Evolutionary conservation across 2,113 vertebrate genomes (phyloP).

Genomic region (Cyprinodon brontotheroides): DNA sequence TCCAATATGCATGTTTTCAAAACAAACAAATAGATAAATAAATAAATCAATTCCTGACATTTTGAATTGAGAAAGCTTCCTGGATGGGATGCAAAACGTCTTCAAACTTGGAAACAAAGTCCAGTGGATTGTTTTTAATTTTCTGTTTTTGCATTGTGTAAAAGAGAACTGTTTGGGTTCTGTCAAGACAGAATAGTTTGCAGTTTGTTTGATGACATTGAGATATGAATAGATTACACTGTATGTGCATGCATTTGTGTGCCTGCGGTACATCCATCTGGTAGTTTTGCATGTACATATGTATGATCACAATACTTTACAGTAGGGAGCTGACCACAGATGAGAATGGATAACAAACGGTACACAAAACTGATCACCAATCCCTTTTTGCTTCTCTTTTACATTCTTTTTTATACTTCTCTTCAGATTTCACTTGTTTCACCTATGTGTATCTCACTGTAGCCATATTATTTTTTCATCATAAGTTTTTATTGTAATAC

Average conservation of each 20-base stretch:
- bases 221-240: neutral
- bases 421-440: neutral
- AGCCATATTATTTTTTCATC: conserved; percentile 35
- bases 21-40: no score
- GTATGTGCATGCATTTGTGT: neutral
- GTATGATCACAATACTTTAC: neutral
- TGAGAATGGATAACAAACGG: conserved; percentile 56
- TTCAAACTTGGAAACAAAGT: no score
- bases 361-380: conserved; percentile 55
- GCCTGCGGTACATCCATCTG: neutral
- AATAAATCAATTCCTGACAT: no score
- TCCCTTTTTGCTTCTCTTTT: conserved; percentile 44
- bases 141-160: neutral
- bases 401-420: conserved; percentile 3
- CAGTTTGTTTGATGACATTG: conserved; percentile 11
- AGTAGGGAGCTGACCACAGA: conserved; percentile 29
- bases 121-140: no score
- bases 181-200: conserved; percentile 13
- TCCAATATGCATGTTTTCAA: no score
- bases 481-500: conserved; percentile 44
- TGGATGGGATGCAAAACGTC: no score
- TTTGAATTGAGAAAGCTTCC: no score
- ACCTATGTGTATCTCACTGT: conserved; percentile 11
- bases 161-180: conserved; percentile 2
- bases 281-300: neutral